phyloP scores from a whole-genome alignment of 2,113 vertebrate species.

The Diadophis punctatus region DNA sequence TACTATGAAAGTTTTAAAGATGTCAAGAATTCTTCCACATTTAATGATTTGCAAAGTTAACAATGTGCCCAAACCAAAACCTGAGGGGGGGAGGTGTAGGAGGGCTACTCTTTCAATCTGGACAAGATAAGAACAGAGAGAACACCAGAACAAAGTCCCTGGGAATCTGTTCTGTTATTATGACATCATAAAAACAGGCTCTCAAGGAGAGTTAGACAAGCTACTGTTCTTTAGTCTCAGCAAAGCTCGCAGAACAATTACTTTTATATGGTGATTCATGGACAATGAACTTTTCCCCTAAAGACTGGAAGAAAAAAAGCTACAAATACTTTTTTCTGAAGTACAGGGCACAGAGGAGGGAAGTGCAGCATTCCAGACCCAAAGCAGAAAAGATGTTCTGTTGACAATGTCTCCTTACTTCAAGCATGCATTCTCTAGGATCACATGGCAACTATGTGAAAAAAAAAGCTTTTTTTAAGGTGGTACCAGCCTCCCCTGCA shows the following conservation, averaged over 20 bases:
- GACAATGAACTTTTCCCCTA: not conserved
- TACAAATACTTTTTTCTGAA: not conserved
- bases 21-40: not conserved
- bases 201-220: not conserved
- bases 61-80: not conserved
- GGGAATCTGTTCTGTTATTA: constrained; percentile 5
- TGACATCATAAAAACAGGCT: constrained; percentile 8
- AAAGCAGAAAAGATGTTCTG: not conserved
- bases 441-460: not conserved
- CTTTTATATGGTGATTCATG: not conserved
- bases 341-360: not conserved
- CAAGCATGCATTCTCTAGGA: not conserved
- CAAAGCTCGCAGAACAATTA: not conserved
- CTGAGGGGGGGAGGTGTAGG: not conserved
- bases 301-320: not conserved
- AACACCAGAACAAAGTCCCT: constrained; percentile 11
- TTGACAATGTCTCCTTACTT: not conserved
- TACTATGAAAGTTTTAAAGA: not conserved
- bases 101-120: not conserved
- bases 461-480: not conserved
- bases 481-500: not conserved
- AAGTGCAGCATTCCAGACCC: not conserved
- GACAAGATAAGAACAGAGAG: not conserved
- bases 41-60: not conserved
- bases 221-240: not conserved